These are phyloP conservation scores for Maniola hyperantus DNA, from an alignment of 2,888 invertebrate species.

Conservation along the genomic window DNA sequence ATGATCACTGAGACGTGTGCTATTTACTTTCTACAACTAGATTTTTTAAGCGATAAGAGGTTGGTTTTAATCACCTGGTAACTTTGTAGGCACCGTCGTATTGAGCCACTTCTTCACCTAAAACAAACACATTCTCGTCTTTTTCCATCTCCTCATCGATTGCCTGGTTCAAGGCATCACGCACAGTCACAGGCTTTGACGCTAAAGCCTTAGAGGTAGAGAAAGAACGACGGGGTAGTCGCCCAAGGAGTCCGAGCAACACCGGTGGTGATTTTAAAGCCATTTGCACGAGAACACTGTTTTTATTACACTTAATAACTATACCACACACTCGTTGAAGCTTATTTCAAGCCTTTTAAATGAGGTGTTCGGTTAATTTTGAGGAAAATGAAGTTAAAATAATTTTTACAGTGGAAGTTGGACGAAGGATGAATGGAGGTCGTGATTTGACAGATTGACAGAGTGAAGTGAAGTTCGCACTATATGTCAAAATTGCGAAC, in stretches of 20 bases:
- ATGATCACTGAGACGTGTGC: background rate
- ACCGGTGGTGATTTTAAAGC: slow-evolving; percentile 77
- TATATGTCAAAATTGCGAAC: background rate
- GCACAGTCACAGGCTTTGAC: slow-evolving; percentile 91
- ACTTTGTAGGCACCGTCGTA: slow-evolving; percentile 99
- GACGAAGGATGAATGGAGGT: slow-evolving; percentile 80
- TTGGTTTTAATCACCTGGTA: slow-evolving; percentile 71
- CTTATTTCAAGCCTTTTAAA: slow-evolving; percentile 46
- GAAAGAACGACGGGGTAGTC: slow-evolving; percentile 67
- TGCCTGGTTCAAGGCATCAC: slow-evolving; percentile 98
- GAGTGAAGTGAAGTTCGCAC: background rate
- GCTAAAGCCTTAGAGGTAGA: slow-evolving; percentile 68
- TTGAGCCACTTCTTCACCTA: slow-evolving; percentile 99
- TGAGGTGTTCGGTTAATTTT: slow-evolving; percentile 46
- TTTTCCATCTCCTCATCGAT: slow-evolving; percentile 98
- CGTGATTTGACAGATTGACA: slow-evolving; percentile 45
- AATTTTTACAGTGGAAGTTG: slow-evolving; percentile 40
- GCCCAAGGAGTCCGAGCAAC: slow-evolving; percentile 58
- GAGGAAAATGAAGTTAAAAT: slow-evolving; percentile 63
- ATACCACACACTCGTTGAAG: slow-evolving; percentile 47
- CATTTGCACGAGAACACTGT: slow-evolving; percentile 61
- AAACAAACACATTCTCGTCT: slow-evolving; percentile 94
- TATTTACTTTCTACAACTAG: background rate
- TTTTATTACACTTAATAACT: slow-evolving; percentile 47
- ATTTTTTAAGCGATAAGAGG: background rate